Conservation (phyloP, 2,888 invertebrate species). For the Amblyteles armatorius region DNA sequence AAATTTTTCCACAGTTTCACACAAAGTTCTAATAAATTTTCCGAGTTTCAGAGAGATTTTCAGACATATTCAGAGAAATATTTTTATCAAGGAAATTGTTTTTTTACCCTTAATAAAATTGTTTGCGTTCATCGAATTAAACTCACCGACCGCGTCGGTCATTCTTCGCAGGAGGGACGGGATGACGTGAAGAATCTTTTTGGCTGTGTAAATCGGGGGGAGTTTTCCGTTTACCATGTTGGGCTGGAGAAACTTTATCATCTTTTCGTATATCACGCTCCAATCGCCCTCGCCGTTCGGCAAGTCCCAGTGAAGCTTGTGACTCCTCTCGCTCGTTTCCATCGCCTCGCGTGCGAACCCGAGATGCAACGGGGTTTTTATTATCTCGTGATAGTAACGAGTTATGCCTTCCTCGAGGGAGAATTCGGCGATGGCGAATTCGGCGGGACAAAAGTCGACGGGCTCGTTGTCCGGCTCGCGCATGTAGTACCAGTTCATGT, state of each 20-base stretch:
- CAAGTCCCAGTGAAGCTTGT: conserved; percentile 84
- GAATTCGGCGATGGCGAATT: conserved; percentile 85
- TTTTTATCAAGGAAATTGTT: no score
- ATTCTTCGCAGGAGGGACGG: conserved; percentile 72
- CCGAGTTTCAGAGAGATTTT: no score
- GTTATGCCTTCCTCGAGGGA: conserved; percentile 84
- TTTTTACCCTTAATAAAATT: no score
- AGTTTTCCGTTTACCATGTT: conserved; percentile 67
- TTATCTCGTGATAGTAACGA: conserved; percentile 80
- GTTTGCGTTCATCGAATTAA: not conserved
- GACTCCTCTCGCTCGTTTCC: conserved; percentile 84
- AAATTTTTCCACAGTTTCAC: no score
- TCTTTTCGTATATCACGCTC: conserved; percentile 81
- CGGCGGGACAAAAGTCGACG: conserved; percentile 85
- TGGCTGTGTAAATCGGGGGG: conserved; percentile 84
- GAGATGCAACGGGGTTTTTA: conserved; percentile 82
- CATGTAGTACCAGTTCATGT: conserved; percentile 81
- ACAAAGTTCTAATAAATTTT: no score
- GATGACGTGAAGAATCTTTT: conserved; percentile 54
- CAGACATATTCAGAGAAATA: no score
- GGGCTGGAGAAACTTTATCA: conserved; percentile 83
- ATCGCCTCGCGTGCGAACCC: conserved; percentile 85
- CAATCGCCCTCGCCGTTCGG: conserved; percentile 79
- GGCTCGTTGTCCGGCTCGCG: conserved; percentile 63
- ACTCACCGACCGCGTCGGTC: conserved; percentile 69